Conservation (phyloP, 2,797 vertebrate species). For the Cynopterus sphinx region DNA sequence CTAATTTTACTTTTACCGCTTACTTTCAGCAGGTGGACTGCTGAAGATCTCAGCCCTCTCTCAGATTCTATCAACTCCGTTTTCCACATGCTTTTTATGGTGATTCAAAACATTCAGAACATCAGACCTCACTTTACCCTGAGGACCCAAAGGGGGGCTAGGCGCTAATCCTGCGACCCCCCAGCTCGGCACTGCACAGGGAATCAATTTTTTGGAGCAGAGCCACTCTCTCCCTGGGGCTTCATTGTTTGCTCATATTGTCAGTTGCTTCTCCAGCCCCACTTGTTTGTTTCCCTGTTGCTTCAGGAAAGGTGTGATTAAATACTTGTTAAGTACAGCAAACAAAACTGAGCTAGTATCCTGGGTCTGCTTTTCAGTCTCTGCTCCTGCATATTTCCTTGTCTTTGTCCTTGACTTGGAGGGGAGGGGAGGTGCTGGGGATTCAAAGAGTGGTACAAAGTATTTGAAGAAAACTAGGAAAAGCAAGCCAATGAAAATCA, state of each 20-base stretch:
- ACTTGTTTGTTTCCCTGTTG: not conserved
- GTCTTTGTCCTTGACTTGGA: not conserved
- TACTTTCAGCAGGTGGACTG: conserved; percentile 71
- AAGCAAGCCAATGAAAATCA: not conserved
- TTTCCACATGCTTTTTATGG: conserved; percentile 87
- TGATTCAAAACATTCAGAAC: conserved; percentile 69
- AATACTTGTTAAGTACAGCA: not conserved
- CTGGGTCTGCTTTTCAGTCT: not conserved
- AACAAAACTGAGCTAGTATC: not conserved
- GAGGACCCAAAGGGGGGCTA: too few relatives aligned
- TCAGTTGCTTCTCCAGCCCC: not conserved
- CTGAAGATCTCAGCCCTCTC: conserved; percentile 88
- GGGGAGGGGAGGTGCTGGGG: too few relatives aligned
- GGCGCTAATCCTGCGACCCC: not conserved
- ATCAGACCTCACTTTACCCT: not conserved
- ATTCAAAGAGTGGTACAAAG: not conserved
- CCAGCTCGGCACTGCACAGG: too few relatives aligned
- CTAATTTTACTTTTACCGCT: not conserved
- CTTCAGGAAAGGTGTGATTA: not conserved
- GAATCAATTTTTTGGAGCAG: too few relatives aligned
- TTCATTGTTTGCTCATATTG: not conserved
- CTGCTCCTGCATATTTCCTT: too few relatives aligned
- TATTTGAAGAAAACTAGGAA: not conserved
- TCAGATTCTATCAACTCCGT: conserved; percentile 87
- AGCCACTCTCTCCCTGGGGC: not conserved